Base-by-base conservation (phyloP, 2,113 vertebrate species). In the Notiomystis cincta region DNA sequence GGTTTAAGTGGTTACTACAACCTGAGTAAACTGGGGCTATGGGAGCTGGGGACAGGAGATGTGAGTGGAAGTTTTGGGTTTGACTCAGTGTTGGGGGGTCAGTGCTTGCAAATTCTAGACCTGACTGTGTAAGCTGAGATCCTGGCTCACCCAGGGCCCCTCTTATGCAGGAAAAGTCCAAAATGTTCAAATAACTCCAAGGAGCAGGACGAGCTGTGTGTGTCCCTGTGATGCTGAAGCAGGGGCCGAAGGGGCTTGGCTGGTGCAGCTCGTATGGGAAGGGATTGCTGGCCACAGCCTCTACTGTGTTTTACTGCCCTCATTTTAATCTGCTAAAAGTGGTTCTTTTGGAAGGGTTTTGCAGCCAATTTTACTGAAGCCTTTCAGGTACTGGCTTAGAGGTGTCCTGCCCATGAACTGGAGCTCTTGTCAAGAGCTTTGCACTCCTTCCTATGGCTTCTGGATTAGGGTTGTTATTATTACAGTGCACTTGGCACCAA, bases 141-240 rank as follows among this genome's bases (percentile, higher is more conserved):
- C 31, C 8, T 48, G 87, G 42, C 16, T 75, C 13, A 7, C 5
- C 8, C 7, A 2, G 77, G 30, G 11, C 23, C 4, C 9, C 37
- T 5, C 11, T 69, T 45, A 30, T 1, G 1, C 2, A 3, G 33
- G 25, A 56, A 20, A 1, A 7, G 24, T 37, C 24, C 13, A 6
- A 71, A 77, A 23, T 20, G 8, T 48, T 71, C 35, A 30, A 27
- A 3, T 31, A 56, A 31, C 35, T 2, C 0, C 19, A 10, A 24
- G 44, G 27, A 71, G 10, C 16, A 13, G 65, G 81, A 47, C 0
- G 5, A 70, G 35, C 33, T 0, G 0, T 18, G 15, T 1, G 0
- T 1, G 1, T 54, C 56, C 56, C 24, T 0, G 2, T 1, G 8
- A 14, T 25, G 25, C 57, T n/a, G 48, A 56, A 67, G 44, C 31